A percentile compares a stretch with the other conserved stretches of the same genome.
Conservation (phyloP, 1,140 invertebrate species). For the Psix sp. region DNA sequence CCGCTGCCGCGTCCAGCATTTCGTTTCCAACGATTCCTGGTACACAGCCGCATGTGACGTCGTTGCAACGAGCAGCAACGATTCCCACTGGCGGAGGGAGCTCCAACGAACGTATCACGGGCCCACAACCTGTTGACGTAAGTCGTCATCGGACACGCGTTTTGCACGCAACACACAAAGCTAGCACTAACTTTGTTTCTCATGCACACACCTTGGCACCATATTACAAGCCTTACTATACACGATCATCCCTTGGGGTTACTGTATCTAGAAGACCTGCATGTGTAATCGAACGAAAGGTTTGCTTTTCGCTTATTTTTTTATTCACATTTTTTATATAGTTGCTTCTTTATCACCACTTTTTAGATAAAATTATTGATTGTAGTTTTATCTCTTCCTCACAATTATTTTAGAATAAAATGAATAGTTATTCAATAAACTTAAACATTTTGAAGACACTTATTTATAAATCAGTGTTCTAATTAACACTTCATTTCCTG, state of each 20-base stretch:
- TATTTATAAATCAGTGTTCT: not conserved
- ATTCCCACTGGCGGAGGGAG: conserved; percentile 71
- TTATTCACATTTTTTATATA: not conserved
- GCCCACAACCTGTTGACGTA: conserved; percentile 93
- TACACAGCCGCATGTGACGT: conserved; percentile 65
- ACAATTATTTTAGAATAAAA: not conserved
- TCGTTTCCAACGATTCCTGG: conserved; percentile 61
- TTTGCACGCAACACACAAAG: conserved; percentile 16
- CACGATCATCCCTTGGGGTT: conserved; percentile 4
- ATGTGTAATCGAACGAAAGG: conserved; percentile 22
- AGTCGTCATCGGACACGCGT: conserved; percentile 67
- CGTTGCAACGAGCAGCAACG: conserved; percentile 69
- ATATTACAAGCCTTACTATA: conserved; percentile 9
- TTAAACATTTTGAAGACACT: too few species aligned
- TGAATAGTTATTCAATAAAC: too few species aligned
- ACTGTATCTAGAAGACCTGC: conserved; percentile 5
- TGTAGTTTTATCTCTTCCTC: not conserved
- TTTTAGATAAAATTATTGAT: too few species aligned
- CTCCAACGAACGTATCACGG: conserved; percentile 84
- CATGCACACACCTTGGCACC: conserved; percentile 1
- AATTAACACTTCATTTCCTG: not conserved
- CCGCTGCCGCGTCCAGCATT: conserved; percentile 64
- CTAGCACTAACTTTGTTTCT: conserved; percentile 15
- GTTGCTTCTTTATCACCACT: not conserved
- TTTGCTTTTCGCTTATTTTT: conserved; percentile 9